These are phyloP conservation scores for Atta cephalotes DNA, from an alignment of 1,140 invertebrate species.

Conservation along the genomic window DNA sequence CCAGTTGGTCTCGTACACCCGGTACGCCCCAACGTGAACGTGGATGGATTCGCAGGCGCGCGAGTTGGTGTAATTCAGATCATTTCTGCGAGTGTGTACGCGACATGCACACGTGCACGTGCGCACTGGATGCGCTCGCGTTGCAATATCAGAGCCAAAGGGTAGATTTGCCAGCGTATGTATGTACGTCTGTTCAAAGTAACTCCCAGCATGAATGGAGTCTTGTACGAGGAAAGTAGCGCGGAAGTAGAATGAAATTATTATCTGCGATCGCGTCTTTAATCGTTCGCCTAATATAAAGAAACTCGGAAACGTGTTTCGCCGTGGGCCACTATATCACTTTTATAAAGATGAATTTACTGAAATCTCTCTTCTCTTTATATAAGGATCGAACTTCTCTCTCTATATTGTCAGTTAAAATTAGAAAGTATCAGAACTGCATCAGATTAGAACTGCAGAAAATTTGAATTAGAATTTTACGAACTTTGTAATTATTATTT, in stretches of 20 bases:
- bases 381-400: background rate
- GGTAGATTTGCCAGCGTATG: constrained; percentile 23
- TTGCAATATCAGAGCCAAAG: constrained; percentile 48
- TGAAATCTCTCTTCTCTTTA: background rate
- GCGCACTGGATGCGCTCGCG: constrained; percentile 37
- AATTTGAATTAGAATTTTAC: background rate
- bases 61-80: constrained; percentile 82
- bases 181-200: constrained; percentile 30
- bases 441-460: background rate
- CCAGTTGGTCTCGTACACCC: constrained; percentile 77
- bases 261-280: background rate
- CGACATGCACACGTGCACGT: constrained; percentile 66
- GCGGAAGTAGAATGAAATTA: background rate
- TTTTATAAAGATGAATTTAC: constrained; percentile 1
- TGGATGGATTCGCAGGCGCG: constrained; percentile 81
- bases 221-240: constrained; percentile 17
- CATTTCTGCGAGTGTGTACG: constrained; percentile 76
- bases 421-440: background rate
- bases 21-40: constrained; percentile 70
- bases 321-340: background rate
- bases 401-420: background rate
- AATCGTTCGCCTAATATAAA: constrained; percentile 3
- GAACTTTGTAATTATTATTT: constrained; percentile 3
- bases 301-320: background rate
- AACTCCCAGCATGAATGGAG: constrained; percentile 14